A percentile compares a stretch with the other conserved stretches of the same genome.
Evolutionary conservation across 37 sponge, comb jelly and placozoan genomes (phyloP).

Genomic region (Ianthella basta): DNA sequence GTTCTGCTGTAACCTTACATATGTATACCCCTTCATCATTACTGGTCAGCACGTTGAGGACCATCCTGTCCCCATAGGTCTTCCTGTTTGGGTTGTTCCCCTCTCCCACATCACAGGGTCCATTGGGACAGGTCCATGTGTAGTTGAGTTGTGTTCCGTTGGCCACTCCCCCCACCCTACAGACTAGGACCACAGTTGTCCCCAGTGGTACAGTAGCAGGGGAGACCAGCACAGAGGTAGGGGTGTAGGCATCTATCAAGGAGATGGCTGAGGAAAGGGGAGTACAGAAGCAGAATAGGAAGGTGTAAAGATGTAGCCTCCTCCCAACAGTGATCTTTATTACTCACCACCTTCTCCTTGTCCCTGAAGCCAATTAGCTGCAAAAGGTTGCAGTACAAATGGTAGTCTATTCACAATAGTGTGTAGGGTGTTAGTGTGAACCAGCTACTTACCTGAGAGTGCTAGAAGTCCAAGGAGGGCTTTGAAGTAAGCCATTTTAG

Average conservation of each 20-base stretch:
- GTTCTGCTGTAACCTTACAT: neutral
- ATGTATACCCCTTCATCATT: conserved; percentile 17
- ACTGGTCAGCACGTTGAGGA: conserved; percentile 11
- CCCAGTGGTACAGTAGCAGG: conserved; percentile 25
- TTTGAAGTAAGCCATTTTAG: too few relatives aligned
- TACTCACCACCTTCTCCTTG: too few relatives aligned
- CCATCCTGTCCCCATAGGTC: conserved; percentile 26
- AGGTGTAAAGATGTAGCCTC: too few relatives aligned
- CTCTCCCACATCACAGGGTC: conserved; percentile 24
- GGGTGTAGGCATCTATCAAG: conserved; percentile 25
- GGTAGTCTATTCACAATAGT: too few relatives aligned
- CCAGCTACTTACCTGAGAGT: too few relatives aligned
- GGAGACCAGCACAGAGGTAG: neutral
- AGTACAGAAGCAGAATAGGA: neutral
- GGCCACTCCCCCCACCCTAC: conserved; percentile 21
- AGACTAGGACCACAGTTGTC: conserved; percentile 17
- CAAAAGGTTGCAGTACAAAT: too few relatives aligned
- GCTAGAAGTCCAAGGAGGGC: too few relatives aligned
- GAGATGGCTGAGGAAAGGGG: neutral
- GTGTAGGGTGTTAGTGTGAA: too few relatives aligned
- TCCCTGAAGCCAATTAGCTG: too few relatives aligned
- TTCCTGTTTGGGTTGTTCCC: conserved; percentile 19
- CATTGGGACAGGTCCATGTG: conserved; percentile 36
- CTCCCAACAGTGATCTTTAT: too few relatives aligned
- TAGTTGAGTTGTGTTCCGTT: conserved; percentile 17